Evolutionary conservation across 2,888 invertebrate species (phyloP), one percentile per base, ranked within the genome.

Genomic region (Pollenia labialis): DNA sequence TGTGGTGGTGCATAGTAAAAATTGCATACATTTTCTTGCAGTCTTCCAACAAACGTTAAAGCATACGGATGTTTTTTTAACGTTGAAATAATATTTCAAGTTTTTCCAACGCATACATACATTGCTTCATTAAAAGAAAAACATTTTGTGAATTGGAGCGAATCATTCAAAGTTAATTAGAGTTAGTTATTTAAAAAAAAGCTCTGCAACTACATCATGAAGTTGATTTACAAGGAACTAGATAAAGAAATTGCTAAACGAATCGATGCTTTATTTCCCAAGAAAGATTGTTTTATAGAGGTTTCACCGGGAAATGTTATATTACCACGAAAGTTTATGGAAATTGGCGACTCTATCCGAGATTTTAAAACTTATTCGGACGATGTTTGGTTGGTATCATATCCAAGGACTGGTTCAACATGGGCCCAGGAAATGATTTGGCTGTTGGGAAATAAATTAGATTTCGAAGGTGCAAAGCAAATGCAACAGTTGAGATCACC

Each of bases 341-440:
- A 95, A 14, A 95, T 96, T 50, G 96, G 95, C 0, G 95, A 96
- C 89, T 95, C 95, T 88, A 96, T 97, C 81, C 92, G 96, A 81
- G 95, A 96, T 80, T 95, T 97, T 91, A 94, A 96, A 77, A 95
- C 97, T 2, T 94, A 95, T 76, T 94, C 95, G 4, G 96, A 96
- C 89, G 98, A 98, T 92, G 95, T 97, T 0, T 97, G 98, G 96
- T 94, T 98, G 92, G 95, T 97, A 62, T 98, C 98, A 11, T 98
- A 96, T 94, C 98, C 98, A 0, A 95, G 98, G 90, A 97, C 98
- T 89, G 98, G 98, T 14, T 98, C 98, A 32, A 98, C 98, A 0
- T 98, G 98, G 98, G 95, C 97, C 0, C 98, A 98, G 91, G 98
- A 98, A 94, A 97, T 98, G 96, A 95, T 97, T 2, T 98, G 98